These are phyloP conservation scores for Portevinia maculata DNA, from an alignment of 2,888 invertebrate genomes.

Conservation along the genomic window DNA sequence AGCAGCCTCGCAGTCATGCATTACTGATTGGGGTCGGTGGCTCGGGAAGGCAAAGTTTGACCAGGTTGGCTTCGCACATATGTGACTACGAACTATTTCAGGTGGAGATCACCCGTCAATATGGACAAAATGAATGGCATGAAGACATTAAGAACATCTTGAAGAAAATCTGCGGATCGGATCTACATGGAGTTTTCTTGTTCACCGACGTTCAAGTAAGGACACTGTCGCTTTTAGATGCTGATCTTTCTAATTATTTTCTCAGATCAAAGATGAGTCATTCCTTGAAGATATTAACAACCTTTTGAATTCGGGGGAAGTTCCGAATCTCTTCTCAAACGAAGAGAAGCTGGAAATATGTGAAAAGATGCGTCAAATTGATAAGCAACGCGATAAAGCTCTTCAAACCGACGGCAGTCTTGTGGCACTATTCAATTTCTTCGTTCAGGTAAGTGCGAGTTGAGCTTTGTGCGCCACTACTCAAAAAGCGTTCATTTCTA, in stretches of 20 bases:
- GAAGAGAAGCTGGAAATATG: slow-evolving; percentile 96
- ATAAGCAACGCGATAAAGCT: slow-evolving; percentile 93
- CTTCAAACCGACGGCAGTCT: slow-evolving; percentile 96
- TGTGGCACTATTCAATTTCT: slow-evolving; percentile 95
- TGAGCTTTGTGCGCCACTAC: neutral
- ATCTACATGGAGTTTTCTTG: slow-evolving; percentile 93
- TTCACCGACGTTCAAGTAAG: slow-evolving; percentile 94
- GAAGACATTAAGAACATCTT: slow-evolving; percentile 94
- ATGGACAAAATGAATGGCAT: slow-evolving; percentile 93
- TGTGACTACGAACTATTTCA: slow-evolving; percentile 95
- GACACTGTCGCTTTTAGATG: neutral
- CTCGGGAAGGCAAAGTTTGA: slow-evolving; percentile 95
- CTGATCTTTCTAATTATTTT: neutral
- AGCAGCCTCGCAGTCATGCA: slow-evolving; percentile 95
- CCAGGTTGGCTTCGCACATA: slow-evolving; percentile 95
- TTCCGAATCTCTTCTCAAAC: slow-evolving; percentile 92
- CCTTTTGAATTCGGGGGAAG: slow-evolving; percentile 95
- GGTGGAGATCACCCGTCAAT: slow-evolving; percentile 95
- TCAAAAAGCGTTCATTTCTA: slow-evolving; percentile 78
- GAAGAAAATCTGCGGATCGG: slow-evolving; percentile 91
- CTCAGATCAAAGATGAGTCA: slow-evolving; percentile 94
- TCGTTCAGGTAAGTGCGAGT: slow-evolving; percentile 84
- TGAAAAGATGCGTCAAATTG: slow-evolving; percentile 96
- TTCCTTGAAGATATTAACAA: slow-evolving; percentile 97
- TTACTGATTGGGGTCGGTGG: slow-evolving; percentile 96